phyloP scores from a whole-genome alignment of 2,888 invertebrate genomes.

The Drosophila multiciliata region DNA sequence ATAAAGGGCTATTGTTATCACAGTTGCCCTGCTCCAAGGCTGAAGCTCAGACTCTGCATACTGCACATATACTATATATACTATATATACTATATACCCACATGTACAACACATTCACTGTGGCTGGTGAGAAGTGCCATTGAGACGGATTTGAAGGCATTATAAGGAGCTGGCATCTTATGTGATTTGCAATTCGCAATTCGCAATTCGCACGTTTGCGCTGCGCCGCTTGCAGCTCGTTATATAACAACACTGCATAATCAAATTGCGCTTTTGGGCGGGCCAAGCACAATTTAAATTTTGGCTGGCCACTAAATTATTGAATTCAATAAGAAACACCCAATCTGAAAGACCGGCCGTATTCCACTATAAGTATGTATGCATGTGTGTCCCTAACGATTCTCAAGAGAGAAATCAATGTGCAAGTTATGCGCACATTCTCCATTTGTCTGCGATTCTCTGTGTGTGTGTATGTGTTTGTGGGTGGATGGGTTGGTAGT shows the following conservation, averaged over 20 bases:
- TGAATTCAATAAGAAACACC: slow-evolving; percentile 76
- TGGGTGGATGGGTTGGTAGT: slow-evolving; percentile 4
- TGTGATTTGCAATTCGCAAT: slow-evolving; percentile 79
- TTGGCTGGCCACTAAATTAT: slow-evolving; percentile 74
- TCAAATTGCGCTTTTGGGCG: slow-evolving; percentile 77
- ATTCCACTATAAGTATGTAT: slow-evolving; percentile 9
- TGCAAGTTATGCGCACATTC: slow-evolving; percentile 75
- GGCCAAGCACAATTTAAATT: slow-evolving; percentile 73
- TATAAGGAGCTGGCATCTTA: slow-evolving; percentile 71
- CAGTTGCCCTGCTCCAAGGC: slow-evolving; percentile 60
- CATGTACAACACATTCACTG: slow-evolving; percentile 1
- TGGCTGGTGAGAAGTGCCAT: slow-evolving; percentile 71
- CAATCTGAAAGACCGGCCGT: slow-evolving; percentile 35
- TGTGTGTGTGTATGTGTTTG: slow-evolving; percentile 6
- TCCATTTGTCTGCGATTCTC: slow-evolving; percentile 36
- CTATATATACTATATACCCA: not conserved
- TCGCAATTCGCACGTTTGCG: slow-evolving; percentile 70
- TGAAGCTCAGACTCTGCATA: slow-evolving; percentile 46
- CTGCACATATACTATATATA: slow-evolving; percentile 2
- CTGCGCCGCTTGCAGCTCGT: slow-evolving; percentile 19
- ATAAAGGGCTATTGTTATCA: slow-evolving; percentile 74
- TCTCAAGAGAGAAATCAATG: slow-evolving; percentile 77
- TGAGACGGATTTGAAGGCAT: slow-evolving; percentile 78
- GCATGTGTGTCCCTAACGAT: slow-evolving; percentile 20
- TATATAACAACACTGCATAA: slow-evolving; percentile 71